A percentile compares a stretch with the other conserved stretches of the same genome.
These are phyloP conservation scores for Rhizomys pruinosus DNA, from an alignment of 2,113 vertebrate genomes.

Conservation along the genomic window DNA sequence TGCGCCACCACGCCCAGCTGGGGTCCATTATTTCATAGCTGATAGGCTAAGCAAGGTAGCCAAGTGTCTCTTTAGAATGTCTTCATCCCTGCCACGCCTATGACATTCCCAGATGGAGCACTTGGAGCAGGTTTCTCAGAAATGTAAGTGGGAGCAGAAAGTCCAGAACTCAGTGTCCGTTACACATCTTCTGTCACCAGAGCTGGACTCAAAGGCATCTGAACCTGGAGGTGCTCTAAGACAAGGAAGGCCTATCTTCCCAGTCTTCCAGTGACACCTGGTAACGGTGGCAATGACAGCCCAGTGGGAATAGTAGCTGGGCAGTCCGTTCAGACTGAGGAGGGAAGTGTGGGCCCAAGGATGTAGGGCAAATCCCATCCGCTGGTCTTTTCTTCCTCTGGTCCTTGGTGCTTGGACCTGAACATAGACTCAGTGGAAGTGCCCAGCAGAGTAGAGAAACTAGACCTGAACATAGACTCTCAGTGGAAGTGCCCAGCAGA, in stretches of 20 bases:
- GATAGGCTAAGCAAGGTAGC: not conserved
- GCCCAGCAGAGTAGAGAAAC: too few relatives aligned
- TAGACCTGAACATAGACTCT: too few relatives aligned
- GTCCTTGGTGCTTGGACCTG: too few relatives aligned
- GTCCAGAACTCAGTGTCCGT: not conserved
- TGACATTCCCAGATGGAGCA: not conserved
- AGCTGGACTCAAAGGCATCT: not conserved
- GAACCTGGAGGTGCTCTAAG: not conserved
- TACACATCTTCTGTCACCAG: not conserved
- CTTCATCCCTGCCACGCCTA: not conserved
- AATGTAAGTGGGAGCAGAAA: not conserved
- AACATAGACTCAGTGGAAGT: too few relatives aligned
- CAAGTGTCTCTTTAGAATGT: not conserved
- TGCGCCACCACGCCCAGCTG: too few relatives aligned
- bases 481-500: too few relatives aligned
- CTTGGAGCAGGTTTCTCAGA: not conserved
- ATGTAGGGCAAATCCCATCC: not conserved
- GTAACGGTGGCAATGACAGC: not conserved
- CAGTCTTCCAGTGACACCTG: not conserved
- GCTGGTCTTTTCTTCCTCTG: not conserved
- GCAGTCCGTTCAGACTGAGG: not conserved
- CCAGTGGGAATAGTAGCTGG: not conserved
- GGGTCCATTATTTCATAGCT: not conserved
- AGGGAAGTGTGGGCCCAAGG: not conserved
- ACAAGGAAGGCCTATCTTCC: not conserved